phyloP scores from a whole-genome alignment of 23 tunicate species.

The Halocynthia roretzi region DNA sequence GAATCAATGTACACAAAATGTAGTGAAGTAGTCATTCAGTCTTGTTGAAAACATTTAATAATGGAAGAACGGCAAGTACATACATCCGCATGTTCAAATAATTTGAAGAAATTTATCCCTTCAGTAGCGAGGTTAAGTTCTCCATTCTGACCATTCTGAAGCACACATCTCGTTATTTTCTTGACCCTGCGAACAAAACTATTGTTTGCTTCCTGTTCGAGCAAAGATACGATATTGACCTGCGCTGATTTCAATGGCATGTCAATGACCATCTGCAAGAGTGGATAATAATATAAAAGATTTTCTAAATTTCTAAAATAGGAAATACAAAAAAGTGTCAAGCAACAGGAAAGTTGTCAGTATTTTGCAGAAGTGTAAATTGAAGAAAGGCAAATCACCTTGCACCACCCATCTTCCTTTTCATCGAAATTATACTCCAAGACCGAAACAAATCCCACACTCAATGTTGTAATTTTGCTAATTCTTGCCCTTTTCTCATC shows the following conservation, averaged over 20 bases:
- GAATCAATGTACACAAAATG: not conserved
- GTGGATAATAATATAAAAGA: not conserved
- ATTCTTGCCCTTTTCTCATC: not conserved
- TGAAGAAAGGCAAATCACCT: constrained; percentile 13
- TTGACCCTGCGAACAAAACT: constrained; percentile 38
- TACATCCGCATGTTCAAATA: constrained; percentile 74
- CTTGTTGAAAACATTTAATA: not conserved
- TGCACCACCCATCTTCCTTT: constrained; percentile 43
- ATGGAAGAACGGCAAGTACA: constrained; percentile 9
- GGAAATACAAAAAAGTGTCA: not conserved
- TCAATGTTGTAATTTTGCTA: not conserved
- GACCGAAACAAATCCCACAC: constrained; percentile 27
- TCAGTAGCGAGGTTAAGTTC: constrained; percentile 47
- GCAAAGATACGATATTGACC: constrained; percentile 46
- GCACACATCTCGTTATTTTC: constrained; percentile 48
- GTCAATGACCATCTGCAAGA: constrained; percentile 35
- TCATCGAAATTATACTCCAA: constrained; percentile 51
- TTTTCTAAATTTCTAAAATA: too few species aligned
- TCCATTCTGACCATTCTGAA: constrained; percentile 20
- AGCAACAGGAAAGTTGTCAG: not conserved
- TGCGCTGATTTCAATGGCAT: constrained; percentile 73
- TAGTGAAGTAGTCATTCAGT: not conserved
- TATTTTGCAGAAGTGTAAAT: too few species aligned
- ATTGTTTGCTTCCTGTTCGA: constrained; percentile 22
- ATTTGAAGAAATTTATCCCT: constrained; percentile 75